Percentiles rank a stretch among this genome's conserved stretches.
These are phyloP conservation scores for Bos javanicus DNA, from an alignment of 2,113 vertebrate genomes.

Conservation along the genomic window DNA sequence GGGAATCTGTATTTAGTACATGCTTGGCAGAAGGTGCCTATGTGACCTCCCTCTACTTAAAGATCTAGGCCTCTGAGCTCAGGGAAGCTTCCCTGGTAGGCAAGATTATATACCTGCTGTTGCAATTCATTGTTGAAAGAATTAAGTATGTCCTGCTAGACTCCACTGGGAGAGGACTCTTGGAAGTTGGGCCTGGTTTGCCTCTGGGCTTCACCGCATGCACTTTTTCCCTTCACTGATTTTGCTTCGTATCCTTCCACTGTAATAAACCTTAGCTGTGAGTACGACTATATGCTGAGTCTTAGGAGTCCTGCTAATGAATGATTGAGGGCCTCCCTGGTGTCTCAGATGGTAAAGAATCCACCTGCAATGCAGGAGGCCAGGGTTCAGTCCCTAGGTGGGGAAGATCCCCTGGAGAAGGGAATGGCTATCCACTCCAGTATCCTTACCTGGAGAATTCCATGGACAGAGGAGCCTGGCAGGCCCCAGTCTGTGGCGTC, in stretches of 20 bases:
- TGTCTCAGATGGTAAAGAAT: background rate
- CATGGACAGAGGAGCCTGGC: background rate
- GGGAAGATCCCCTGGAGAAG: background rate
- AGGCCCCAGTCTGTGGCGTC: background rate
- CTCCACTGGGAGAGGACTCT: background rate
- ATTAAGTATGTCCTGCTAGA: rapidly evolving
- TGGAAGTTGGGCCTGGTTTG: background rate
- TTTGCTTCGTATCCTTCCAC: background rate
- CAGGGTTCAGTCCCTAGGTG: background rate
- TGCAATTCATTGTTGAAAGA: background rate
- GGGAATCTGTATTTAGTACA: background rate
- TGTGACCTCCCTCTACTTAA: background rate
- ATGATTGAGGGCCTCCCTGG: background rate
- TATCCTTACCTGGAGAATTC: background rate
- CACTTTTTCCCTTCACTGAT: background rate
- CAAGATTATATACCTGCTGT: background rate
- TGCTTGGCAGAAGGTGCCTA: background rate
- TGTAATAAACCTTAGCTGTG: background rate
- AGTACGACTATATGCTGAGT: background rate
- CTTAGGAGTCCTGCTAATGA: background rate
- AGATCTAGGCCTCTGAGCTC: background rate
- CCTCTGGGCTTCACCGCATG: rapidly evolving
- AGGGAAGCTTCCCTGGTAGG: background rate
- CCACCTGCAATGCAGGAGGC: background rate
- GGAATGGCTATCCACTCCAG: background rate